A percentile compares a stretch with the other conserved stretches of the same genome.
These are phyloP conservation scores for Elmis aenea DNA, from an alignment of 2,888 invertebrate genomes.

Conservation along the genomic window DNA sequence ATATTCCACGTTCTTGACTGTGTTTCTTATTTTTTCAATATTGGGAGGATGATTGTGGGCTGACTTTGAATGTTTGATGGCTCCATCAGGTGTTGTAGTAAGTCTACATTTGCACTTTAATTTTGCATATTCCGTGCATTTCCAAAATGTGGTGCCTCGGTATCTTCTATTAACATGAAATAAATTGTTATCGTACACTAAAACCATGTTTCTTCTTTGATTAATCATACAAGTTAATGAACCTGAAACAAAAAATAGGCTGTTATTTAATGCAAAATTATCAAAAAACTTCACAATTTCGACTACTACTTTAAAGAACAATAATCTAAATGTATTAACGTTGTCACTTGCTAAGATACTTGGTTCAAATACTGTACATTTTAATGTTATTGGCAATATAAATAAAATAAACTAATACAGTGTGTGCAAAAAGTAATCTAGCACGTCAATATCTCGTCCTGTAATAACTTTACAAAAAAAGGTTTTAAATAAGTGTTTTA, in stretches of 20 bases:
- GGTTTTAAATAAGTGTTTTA: no score
- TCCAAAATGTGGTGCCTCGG: constrained; percentile 26
- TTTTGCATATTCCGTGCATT: constrained; percentile 26
- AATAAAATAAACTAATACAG: no score
- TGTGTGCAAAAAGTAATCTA: no score
- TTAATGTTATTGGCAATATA: no score
- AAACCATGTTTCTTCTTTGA: constrained; percentile 19
- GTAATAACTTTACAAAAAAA: no score
- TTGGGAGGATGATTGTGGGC: constrained; percentile 23
- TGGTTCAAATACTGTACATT: no score
- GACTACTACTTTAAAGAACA: neutral
- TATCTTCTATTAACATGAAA: constrained; percentile 25
- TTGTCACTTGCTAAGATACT: no score
- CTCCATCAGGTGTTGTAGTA: constrained; percentile 16
- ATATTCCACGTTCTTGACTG: constrained; percentile 10
- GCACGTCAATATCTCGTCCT: no score
- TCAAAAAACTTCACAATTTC: neutral
- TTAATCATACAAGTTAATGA: constrained; percentile 23
- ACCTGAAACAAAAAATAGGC: constrained; percentile 19
- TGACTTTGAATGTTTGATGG: constrained; percentile 13
- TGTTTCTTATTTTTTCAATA: constrained; percentile 18
- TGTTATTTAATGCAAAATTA: neutral
- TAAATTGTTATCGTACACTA: constrained; percentile 26
- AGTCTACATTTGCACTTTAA: constrained; percentile 25
- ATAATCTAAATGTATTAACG: no score